Conservation (phyloP, 1,140 invertebrate genomes). For the Saccostrea echinata region DNA sequence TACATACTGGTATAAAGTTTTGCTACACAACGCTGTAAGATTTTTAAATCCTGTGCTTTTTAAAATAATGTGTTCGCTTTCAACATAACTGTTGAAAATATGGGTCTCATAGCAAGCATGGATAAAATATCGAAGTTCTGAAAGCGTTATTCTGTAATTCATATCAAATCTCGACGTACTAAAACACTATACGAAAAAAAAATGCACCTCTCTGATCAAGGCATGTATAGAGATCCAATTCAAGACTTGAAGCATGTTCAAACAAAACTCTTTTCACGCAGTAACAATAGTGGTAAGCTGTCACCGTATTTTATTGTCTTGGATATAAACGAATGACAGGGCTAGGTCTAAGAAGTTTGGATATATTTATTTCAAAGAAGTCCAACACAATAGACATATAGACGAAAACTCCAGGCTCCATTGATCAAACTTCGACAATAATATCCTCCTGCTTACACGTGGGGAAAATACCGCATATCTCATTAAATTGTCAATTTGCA, state of each 20-base stretch:
- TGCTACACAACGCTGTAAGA: no score
- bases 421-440: slow-evolving; percentile 1
- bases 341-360: slow-evolving; percentile 20
- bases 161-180: no score
- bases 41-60: no score
- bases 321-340: slow-evolving; percentile 1
- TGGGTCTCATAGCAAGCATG: no score
- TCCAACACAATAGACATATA: background rate
- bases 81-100: no score
- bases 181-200: background rate
- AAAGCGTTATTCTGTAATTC: no score
- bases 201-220: background rate
- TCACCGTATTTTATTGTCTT: slow-evolving; percentile 27
- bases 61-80: no score
- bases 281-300: slow-evolving; percentile 1
- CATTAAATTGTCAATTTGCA: slow-evolving; percentile 35
- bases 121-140: no score
- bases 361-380: slow-evolving; percentile 32
- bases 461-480: slow-evolving; percentile 29
- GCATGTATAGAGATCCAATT: background rate
- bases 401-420: background rate
- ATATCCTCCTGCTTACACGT: background rate
- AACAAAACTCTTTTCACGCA: slow-evolving; percentile 3
- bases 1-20: no score
- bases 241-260: background rate